Evolutionary conservation across 2,797 vertebrate genomes (phyloP).

Genomic region (Tapera naevia): DNA sequence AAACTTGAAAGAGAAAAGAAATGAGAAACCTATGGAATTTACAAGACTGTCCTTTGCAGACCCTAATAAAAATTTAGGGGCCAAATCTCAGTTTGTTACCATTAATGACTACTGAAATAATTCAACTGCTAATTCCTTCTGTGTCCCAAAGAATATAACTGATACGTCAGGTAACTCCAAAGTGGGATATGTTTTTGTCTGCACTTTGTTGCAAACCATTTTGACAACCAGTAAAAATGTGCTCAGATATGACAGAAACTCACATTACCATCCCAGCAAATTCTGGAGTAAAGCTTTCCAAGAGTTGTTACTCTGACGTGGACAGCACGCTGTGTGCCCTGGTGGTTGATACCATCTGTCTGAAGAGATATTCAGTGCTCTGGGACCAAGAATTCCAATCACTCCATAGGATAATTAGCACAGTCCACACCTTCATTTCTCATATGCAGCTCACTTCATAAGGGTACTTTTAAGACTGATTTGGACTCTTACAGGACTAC

Average conservation of each 20-base stretch:
- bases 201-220: not conserved
- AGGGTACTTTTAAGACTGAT: not conserved
- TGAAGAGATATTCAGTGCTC: not conserved
- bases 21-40: not conserved
- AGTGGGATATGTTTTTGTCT: not conserved
- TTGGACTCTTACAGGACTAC: not conserved
- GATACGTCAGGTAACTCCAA: not conserved
- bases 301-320: not conserved
- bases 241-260: not conserved
- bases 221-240: not conserved
- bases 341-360: no score
- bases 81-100: not conserved
- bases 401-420: no score
- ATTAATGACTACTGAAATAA: not conserved
- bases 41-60: not conserved
- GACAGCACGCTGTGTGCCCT: not conserved
- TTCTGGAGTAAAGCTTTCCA: not conserved
- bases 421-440: not conserved
- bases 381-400: not conserved
- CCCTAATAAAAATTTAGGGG: not conserved
- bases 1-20: not conserved
- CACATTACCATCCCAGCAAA: not conserved
- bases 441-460: not conserved
- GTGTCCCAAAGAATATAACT: not conserved
- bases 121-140: not conserved